These are phyloP conservation scores for Butorides virescens DNA, from an alignment of 2,113 vertebrate genomes.

Conservation along the genomic window DNA sequence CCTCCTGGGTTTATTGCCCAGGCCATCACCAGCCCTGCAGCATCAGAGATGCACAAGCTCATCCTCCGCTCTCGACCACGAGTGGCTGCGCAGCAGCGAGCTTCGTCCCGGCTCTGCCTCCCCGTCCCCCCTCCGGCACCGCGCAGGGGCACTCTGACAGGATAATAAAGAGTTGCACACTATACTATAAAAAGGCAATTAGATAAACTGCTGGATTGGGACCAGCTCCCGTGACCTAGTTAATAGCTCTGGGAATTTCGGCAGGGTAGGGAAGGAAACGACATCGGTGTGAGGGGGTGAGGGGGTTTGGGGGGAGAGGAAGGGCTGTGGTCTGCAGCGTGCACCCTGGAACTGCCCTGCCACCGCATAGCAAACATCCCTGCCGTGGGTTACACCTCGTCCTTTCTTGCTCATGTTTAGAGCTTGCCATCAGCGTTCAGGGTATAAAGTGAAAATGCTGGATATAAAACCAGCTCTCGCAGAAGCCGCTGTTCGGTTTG, in stretches of 20 bases:
- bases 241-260: constrained; percentile 75
- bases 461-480: accelerated
- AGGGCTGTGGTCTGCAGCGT: neutral
- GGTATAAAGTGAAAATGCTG: accelerated
- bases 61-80: neutral
- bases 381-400: neutral
- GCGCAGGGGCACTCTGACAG: constrained; percentile 72
- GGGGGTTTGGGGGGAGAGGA: neutral
- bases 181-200: constrained; percentile 83
- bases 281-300: neutral
- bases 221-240: constrained; percentile 75
- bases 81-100: neutral
- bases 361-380: accelerated
- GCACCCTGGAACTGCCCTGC: neutral
- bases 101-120: neutral
- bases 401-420: neutral
- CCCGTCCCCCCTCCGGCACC: neutral
- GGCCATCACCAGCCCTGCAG: neutral
- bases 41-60: neutral
- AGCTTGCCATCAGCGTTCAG: neutral
- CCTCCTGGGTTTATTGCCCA: neutral
- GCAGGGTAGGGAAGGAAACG: neutral
- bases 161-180: constrained; percentile 77
- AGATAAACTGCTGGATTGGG: constrained; percentile 77
- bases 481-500: neutral